Conservation (phyloP, 2,113 vertebrate species). For the Pholis gunnellus region DNA sequence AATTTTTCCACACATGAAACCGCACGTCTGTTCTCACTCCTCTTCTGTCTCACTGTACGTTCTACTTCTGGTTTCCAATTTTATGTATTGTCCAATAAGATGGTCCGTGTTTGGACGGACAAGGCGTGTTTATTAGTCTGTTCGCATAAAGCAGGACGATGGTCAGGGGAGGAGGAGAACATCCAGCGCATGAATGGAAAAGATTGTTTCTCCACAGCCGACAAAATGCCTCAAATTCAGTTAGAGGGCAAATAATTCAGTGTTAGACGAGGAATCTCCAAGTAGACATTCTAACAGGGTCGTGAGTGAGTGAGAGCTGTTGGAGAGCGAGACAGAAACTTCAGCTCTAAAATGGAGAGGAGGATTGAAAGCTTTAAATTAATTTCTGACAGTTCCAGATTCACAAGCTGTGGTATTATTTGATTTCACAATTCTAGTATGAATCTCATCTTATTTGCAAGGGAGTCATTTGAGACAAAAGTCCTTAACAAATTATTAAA, state of each 20-base stretch:
- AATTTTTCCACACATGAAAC: neutral
- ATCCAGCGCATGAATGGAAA: slow-evolving; percentile 54
- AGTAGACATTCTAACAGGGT: slow-evolving; percentile 66
- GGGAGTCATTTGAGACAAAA: neutral
- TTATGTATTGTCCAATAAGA: slow-evolving; percentile 47
- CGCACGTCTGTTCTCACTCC: neutral
- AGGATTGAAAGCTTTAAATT: neutral
- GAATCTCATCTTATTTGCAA: neutral
- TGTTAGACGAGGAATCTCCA: slow-evolving; percentile 59
- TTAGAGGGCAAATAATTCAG: slow-evolving; percentile 71
- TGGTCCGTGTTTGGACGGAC: slow-evolving; percentile 15
- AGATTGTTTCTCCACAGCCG: slow-evolving; percentile 42
- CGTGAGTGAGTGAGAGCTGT: neutral
- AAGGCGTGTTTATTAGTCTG: slow-evolving; percentile 53
- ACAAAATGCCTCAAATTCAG: slow-evolving; percentile 69
- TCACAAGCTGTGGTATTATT: neutral
- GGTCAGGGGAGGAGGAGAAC: neutral
- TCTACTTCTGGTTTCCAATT: neutral
- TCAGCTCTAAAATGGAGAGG: neutral
- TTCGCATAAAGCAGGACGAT: neutral
- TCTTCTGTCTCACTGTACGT: neutral
- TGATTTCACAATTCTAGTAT: neutral
- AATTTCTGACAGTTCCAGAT: neutral
- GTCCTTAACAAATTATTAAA: neutral
- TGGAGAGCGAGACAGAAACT: neutral